phyloP scores from a whole-genome alignment of 2,797 vertebrate species.

The Pteronotus mesoamericanus region DNA sequence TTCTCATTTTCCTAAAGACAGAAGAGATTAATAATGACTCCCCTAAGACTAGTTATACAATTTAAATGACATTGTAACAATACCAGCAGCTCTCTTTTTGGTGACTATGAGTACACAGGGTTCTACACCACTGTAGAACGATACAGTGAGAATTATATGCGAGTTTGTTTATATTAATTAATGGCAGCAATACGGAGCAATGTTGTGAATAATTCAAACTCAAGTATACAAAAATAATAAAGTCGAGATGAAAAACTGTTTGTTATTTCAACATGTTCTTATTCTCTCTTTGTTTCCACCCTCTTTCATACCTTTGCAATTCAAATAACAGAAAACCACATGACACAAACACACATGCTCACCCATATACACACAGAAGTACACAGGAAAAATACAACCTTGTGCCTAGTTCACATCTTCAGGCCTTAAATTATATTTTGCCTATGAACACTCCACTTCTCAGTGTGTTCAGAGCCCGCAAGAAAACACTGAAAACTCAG shows the following conservation, averaged over 20 bases:
- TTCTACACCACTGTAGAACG: not conserved
- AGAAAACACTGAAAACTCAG: not conserved
- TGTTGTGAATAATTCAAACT: not conserved
- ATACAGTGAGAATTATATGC: not conserved
- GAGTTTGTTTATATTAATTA: slow-evolving; percentile 8
- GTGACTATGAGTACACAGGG: not conserved
- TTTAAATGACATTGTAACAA: not conserved
- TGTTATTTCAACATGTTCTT: not conserved
- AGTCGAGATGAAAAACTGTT: not conserved
- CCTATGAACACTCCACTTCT: not conserved
- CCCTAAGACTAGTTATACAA: not conserved
- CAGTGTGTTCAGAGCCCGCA: not conserved
- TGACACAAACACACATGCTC: not conserved
- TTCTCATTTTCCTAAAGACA: not conserved
- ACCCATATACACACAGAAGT: not conserved
- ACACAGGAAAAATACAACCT: not conserved
- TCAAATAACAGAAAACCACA: not conserved
- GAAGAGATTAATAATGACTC: not conserved
- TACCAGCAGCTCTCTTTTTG: not conserved
- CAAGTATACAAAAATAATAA: not conserved
- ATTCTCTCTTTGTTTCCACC: not conserved
- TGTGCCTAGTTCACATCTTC: not conserved
- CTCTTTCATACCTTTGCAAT: not conserved
- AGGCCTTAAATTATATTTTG: not conserved
- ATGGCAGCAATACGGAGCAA: not conserved